Base-by-base conservation (phyloP, 2,888 invertebrate genomes). In the Drosophila falleni region DNA sequence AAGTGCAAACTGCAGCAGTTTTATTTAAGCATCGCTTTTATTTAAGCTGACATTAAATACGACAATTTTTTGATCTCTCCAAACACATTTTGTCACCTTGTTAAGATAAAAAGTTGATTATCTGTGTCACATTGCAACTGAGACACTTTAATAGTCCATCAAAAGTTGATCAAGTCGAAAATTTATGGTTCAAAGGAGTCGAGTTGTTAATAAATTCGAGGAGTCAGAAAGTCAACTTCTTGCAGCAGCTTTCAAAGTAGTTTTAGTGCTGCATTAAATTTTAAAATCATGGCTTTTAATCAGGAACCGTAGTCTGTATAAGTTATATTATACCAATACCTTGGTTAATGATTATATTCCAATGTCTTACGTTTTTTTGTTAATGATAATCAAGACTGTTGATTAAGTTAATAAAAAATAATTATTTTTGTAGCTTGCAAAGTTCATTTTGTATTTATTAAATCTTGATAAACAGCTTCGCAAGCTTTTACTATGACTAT, bases 1-100 rank as follows among this genome's bases (percentile, higher is more conserved):
- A 49, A 63, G 44, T 55, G 58, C 39, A 16, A 66, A 37, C 39
- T 54, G 50, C 42, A 37, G 42, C 46, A 15, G 16, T 61, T 51
- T 41, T 39, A 39, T 54, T 49, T 23, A 33, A 53, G 19, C 58
- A 49, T n/a, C 15, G 9, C 3, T 47, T 41, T 51, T 15, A 51
- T 66, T 42, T 59, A 51, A 46, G 50, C 35, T 54, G 54, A 49
- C 41, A 63, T 50, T 49, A 35, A 55, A 50, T 55, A 16, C 23
- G 9, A 41, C 23, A n/a, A 44, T 35, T 44, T 26, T 44, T 15
- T 15, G 8, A 29, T 29, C 29, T 31, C 9, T 4, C 37, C 10
- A n/a, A 11, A 50, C 16, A 16, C 29, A 26, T 19, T 44, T 44
- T 42, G 60, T 19, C 42, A 53, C 53, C 51, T 61, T 60, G 15